Evolutionary conservation across 1,140 invertebrate species (phyloP).

Genomic region (Aphaenogaster floridana): DNA sequence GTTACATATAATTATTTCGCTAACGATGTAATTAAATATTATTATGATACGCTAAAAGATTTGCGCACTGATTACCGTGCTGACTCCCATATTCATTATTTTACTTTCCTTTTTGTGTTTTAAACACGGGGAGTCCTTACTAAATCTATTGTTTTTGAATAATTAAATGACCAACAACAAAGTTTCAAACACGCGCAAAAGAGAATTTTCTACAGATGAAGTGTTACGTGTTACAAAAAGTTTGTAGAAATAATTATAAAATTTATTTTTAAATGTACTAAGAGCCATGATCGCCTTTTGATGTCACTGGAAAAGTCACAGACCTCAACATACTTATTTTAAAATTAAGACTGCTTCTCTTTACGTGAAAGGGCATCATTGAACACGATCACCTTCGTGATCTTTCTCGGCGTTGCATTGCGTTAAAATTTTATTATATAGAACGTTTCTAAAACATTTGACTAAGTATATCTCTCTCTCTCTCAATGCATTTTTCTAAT

Average conservation of each 20-base stretch:
- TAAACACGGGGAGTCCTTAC: no score
- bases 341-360: slow-evolving; percentile 7
- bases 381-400: neutral
- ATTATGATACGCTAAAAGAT: no score
- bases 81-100: no score
- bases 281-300: neutral
- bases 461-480: neutral
- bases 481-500: neutral
- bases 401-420: neutral
- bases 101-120: no score
- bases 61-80: no score
- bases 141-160: no score
- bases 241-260: neutral
- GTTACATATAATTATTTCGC: no score
- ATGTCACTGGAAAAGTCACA: neutral
- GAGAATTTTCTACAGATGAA: neutral
- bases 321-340: neutral
- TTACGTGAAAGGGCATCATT: neutral
- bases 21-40: no score
- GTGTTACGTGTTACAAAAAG: neutral
- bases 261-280: neutral
- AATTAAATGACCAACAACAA: neutral
- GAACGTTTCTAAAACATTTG: neutral
- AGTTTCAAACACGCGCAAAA: neutral
- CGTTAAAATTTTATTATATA: neutral